Base-by-base conservation (phyloP, 2,113 vertebrate genomes). In the Anhinga anhinga region DNA sequence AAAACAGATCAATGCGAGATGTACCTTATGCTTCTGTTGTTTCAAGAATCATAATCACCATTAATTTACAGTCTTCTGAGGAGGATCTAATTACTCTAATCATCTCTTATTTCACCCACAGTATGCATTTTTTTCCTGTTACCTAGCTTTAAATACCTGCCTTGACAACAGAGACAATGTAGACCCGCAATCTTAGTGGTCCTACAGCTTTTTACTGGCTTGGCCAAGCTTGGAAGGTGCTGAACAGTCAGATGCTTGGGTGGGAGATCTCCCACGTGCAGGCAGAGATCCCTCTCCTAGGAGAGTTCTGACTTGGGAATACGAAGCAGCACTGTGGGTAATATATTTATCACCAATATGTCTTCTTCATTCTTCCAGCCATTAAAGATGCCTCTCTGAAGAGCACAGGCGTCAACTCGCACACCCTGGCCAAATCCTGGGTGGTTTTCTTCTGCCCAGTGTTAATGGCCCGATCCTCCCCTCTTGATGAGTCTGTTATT, bases 31-130 rank as follows among this genome's bases (percentile, higher is more conserved):
- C 86, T 58, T 38, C 89, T 73, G 81, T 30, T 84, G 76, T 90
- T 92, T 76, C 82, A 95, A 15, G 93, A 95, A 93, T 80, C 86
- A 77, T 91, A 97, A 93, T 91, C 85, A 93, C 91, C 83, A 82
- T 90, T 94, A 95, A 97, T 96, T 96, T 95, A 96, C 76, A 82
- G 84, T 40, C 93, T 95, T 94, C 81, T 86, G 82, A 90, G 65
- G 38, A 84, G 49, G 30, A 86, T 65, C 73, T 91, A 65, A 90
- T 89, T 76, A 79, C 69, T 79, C 40, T 85, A 82, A n/a, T 87
- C 49, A 85, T 80, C 85, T 50, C 62, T 69, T 42, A 15, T 32
- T 95, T 89, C 69, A 88, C 55, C 71, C 52, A 22, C 30, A 81
- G 71, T 1, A 56, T 11, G 71, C 47, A n/a, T 11, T 29, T 40